These are phyloP conservation scores for Pachypsylla venusta DNA, from an alignment of 1,140 invertebrate genomes.

Conservation along the genomic window DNA sequence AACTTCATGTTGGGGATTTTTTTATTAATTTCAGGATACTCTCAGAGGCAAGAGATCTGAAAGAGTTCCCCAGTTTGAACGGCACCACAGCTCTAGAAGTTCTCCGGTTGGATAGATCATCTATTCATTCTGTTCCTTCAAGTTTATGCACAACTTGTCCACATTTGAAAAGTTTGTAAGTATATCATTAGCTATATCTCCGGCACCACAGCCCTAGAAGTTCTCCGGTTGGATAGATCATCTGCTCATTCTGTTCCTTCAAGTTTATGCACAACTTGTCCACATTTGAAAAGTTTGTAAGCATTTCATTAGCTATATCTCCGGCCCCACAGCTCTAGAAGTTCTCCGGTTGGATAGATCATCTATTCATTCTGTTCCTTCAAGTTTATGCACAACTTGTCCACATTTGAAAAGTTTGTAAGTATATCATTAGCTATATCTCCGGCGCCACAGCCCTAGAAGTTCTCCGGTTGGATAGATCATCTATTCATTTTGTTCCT, in stretches of 20 bases:
- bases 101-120: slow-evolving; percentile 64
- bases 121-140: slow-evolving; percentile 48
- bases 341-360: slow-evolving; percentile 67
- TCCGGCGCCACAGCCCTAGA: neutral
- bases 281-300: slow-evolving; percentile 71
- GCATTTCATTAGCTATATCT: slow-evolving; percentile 28
- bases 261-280: slow-evolving; percentile 58
- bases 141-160: slow-evolving; percentile 62
- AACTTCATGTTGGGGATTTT: slow-evolving; percentile 51
- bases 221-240: slow-evolving; percentile 65
- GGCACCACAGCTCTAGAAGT: slow-evolving; percentile 60
- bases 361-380: slow-evolving; percentile 49
- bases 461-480: neutral
- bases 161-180: slow-evolving; percentile 73
- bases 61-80: slow-evolving; percentile 63
- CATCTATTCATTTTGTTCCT: neutral
- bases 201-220: slow-evolving; percentile 57
- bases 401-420: slow-evolving; percentile 72
- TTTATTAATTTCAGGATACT: slow-evolving; percentile 59
- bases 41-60: slow-evolving; percentile 64
- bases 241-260: slow-evolving; percentile 50
- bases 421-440: slow-evolving; percentile 32
- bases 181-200: slow-evolving; percentile 25
- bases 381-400: slow-evolving; percentile 55
- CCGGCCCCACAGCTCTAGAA: slow-evolving; percentile 57